A percentile compares a stretch with the other conserved stretches of the same genome.
phyloP scores from a whole-genome alignment of 2,888 invertebrate species.

The Horisme vitalbata region DNA sequence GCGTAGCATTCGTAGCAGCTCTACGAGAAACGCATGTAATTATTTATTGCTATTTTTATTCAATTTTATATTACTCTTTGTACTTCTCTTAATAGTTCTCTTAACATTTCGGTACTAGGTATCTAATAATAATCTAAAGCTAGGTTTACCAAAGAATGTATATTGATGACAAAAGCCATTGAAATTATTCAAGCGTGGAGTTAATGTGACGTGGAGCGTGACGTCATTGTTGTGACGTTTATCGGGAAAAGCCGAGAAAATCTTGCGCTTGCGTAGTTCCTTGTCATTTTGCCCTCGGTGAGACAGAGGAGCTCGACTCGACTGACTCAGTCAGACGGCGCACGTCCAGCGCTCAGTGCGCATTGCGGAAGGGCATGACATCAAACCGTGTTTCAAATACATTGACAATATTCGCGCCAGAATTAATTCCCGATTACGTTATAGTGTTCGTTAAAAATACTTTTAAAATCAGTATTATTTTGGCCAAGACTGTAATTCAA shows the following conservation, averaged over 20 bases:
- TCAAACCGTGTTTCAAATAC: slow-evolving; percentile 22
- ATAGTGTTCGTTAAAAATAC: slow-evolving; percentile 8
- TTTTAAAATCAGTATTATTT: too few species aligned
- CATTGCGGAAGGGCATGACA: slow-evolving; percentile 63
- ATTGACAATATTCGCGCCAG: slow-evolving; percentile 22
- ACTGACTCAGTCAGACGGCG: slow-evolving; percentile 56
- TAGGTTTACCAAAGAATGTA: too few species aligned
- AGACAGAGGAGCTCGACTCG: slow-evolving; percentile 43
- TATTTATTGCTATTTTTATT: too few species aligned
- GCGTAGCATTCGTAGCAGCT: too few species aligned
- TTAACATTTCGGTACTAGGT: too few species aligned
- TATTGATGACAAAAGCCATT: slow-evolving; percentile 2
- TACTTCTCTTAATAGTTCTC: too few species aligned
- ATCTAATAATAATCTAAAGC: too few species aligned
- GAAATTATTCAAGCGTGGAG: slow-evolving; percentile 18
- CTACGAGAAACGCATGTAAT: too few species aligned
- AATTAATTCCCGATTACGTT: slow-evolving; percentile 8
- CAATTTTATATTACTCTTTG: too few species aligned
- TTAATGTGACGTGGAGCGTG: slow-evolving; percentile 41
- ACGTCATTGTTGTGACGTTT: slow-evolving; percentile 48
- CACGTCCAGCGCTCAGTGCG: slow-evolving; percentile 59
- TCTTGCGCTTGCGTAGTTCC: slow-evolving; percentile 74
- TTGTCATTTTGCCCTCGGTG: slow-evolving; percentile 50
- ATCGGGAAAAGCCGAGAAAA: slow-evolving; percentile 64
- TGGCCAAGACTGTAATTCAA: too few species aligned